These are phyloP conservation scores for Limnothrissa miodon DNA, from an alignment of 2,113 vertebrate genomes.

Conservation along the genomic window DNA sequence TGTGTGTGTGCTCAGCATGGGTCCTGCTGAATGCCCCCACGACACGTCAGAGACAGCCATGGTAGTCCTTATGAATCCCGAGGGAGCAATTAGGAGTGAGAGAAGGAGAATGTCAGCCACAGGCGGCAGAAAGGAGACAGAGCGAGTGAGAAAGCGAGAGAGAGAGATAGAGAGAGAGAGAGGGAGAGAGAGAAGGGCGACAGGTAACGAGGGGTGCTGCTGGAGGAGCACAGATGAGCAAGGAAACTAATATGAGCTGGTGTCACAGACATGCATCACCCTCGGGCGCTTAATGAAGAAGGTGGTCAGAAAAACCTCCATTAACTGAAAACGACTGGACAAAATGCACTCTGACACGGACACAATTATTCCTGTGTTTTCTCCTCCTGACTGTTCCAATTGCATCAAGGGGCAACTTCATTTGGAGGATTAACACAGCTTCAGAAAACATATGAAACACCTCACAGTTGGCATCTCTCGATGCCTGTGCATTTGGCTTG, in stretches of 20 bases:
- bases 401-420: neutral
- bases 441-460: neutral
- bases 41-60: slow-evolving; percentile 61
- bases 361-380: neutral
- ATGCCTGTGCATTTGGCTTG: neutral
- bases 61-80: slow-evolving; percentile 65
- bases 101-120: slow-evolving; percentile 70
- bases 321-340: slow-evolving; percentile 31
- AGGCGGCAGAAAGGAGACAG: slow-evolving; percentile 35
- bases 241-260: slow-evolving; percentile 38
- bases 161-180: slow-evolving; percentile 5
- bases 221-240: slow-evolving; percentile 36
- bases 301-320: slow-evolving; percentile 33
- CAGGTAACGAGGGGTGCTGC: slow-evolving; percentile 50
- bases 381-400: neutral
- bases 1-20: slow-evolving; percentile 28
- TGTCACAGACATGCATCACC: slow-evolving; percentile 15
- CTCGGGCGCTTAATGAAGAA: slow-evolving; percentile 45
- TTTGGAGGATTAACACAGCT: neutral
- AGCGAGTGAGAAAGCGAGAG: too few relatives aligned
- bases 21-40: slow-evolving; percentile 44
- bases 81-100: slow-evolving; percentile 73
- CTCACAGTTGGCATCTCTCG: neutral
- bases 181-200: slow-evolving; percentile 27
- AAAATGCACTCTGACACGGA: neutral